Evolutionary conservation across 2,888 invertebrate genomes (phyloP).

Genomic region (Tenthredo scrophulariae): DNA sequence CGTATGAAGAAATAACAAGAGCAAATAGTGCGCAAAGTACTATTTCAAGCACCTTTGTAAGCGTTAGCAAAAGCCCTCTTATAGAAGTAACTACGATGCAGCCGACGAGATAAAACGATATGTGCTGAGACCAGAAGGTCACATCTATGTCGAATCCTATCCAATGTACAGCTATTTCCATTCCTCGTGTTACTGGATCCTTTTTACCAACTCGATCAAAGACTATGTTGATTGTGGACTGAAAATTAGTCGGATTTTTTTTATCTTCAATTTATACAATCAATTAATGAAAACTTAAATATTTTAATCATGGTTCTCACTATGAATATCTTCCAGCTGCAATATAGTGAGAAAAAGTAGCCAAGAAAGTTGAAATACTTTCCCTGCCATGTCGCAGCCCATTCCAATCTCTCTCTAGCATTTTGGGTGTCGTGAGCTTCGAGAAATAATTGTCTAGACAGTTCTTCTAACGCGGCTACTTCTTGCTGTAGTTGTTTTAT

Average conservation of each 20-base stretch:
- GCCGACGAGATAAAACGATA: constrained; percentile 97
- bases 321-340: constrained; percentile 99
- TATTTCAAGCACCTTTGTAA: constrained; percentile 90
- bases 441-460: constrained; percentile 96
- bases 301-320: constrained; percentile 81
- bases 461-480: constrained; percentile 93
- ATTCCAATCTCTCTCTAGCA: constrained; percentile 94
- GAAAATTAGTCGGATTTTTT: constrained; percentile 69
- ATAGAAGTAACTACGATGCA: constrained; percentile 99
- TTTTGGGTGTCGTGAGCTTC: constrained; percentile 96
- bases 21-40: no score
- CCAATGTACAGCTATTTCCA: constrained; percentile 98
- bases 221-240: constrained; percentile 99
- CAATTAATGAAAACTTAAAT: no score
- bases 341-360: constrained; percentile 98
- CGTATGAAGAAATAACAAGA: no score
- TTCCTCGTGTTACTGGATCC: constrained; percentile 97
- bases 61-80: constrained; percentile 94
- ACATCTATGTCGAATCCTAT: constrained; percentile 97
- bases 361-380: constrained; percentile 99
- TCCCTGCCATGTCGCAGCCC: constrained; percentile 98
- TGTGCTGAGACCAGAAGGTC: constrained; percentile 99
- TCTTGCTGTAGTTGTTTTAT: constrained; percentile 91
- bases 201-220: constrained; percentile 99
- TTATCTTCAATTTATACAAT: background rate